These are phyloP conservation scores for Chromis chromis DNA, from an alignment of 2,797 vertebrate genomes.

Conservation along the genomic window DNA sequence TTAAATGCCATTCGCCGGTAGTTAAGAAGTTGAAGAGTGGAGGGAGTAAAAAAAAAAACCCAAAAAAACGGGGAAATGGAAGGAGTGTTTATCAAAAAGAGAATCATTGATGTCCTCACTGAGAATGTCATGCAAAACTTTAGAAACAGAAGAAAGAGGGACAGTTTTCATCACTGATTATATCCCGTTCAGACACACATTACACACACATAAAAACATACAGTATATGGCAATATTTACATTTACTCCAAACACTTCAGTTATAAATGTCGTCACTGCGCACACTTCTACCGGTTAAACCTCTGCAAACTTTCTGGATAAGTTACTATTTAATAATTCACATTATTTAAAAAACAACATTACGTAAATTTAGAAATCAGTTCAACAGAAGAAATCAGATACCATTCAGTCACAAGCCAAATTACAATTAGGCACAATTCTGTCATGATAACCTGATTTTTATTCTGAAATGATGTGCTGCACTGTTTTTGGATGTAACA, in stretches of 20 bases:
- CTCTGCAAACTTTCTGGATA: neutral
- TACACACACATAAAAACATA: neutral
- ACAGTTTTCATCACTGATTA: neutral
- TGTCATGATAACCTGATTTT: neutral
- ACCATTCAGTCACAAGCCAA: neutral
- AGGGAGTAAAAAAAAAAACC: neutral
- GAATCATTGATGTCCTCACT: constrained; percentile 18
- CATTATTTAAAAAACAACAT: too few relatives aligned
- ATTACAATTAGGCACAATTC: neutral
- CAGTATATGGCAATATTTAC: neutral
- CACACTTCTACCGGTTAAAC: neutral
- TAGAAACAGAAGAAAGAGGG: constrained; percentile 8
- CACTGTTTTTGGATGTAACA: neutral
- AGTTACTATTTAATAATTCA: too few relatives aligned
- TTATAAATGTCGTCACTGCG: neutral
- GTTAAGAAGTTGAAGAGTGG: constrained; percentile 36
- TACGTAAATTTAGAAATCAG: too few relatives aligned
- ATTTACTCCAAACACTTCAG: neutral
- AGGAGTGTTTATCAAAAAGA: constrained; percentile 32
- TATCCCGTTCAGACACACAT: neutral
- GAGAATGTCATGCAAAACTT: constrained; percentile 22
- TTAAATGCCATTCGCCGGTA: constrained; percentile 61
- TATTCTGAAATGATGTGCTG: neutral
- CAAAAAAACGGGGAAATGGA: constrained; percentile 11
- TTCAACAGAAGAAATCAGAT: neutral